Evolutionary conservation across 2,797 vertebrate species (phyloP), one percentile per base, ranked within the genome.

Genomic region (Hyperoplus immaculatus): DNA sequence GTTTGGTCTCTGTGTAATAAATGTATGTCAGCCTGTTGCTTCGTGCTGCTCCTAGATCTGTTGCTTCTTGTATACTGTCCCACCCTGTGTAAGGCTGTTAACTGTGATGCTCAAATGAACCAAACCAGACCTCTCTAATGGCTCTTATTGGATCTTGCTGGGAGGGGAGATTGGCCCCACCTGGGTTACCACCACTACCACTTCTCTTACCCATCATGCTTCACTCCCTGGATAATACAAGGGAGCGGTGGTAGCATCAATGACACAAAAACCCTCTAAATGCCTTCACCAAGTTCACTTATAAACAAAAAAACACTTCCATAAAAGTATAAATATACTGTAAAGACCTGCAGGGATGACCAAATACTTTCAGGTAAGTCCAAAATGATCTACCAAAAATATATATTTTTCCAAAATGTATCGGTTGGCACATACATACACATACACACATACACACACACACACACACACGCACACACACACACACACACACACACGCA

Each of bases 21-120:
- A 72, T 47, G 47, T 67, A 70, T 29, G 29, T 4, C 8, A 38
- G 62, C 50, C 77, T 79, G 77, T 83, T 82, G 78, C 76, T 76
- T 56, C 53, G 38, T 29, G 47, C 46, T 57, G 43, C 59, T 66
- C 16, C 4, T 16, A 57, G 72, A 66, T 80, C 77, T 78, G 57
- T 14, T 55, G 60, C 77, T 69, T 53, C 67, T 49, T 54, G 54
- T 87, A 47, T 72, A 49, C 70, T 62, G 78, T 83, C 80, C 75
- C 74, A 58, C 18, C 58, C 77, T 83, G 80, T 87, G 84, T 81
- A 83, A 91, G 82, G 81, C 78, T 86, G 89, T 91, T 93, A 90
- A 89, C 87, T 88, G 87, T 92, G 88, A 92, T 60, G 70, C 87
- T 88, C 85, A 87, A 89, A 91, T 86, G 82, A 93, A 89, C 89